Evolutionary conservation across 2,797 vertebrate genomes (phyloP).

Genomic region (Gymnoscopelus microlampas): DNA sequence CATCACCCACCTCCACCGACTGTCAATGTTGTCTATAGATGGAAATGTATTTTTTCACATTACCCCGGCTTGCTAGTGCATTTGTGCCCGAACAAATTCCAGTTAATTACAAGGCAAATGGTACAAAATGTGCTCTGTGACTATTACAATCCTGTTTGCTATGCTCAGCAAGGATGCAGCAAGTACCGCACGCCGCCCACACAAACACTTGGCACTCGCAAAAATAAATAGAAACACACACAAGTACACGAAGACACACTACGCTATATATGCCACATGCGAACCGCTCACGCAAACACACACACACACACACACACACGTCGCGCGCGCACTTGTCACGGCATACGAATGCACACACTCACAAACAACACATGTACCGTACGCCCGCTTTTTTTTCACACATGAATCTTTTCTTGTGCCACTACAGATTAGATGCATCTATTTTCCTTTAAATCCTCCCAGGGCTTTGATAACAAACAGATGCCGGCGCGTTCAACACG

Average conservation of each 20-base stretch:
- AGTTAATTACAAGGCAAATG: slow-evolving; percentile 83
- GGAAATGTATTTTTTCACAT: slow-evolving; percentile 57
- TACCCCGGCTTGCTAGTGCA: slow-evolving; percentile 66
- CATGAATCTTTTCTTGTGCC: slow-evolving; percentile 19
- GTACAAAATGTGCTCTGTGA: slow-evolving; percentile 80
- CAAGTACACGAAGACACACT: slow-evolving; percentile 50
- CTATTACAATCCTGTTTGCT: slow-evolving; percentile 81
- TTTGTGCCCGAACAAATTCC: slow-evolving; percentile 83
- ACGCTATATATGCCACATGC: slow-evolving; percentile 28
- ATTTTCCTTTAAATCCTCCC: slow-evolving; percentile 45
- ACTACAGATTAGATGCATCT: slow-evolving; percentile 51
- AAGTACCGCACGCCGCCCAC: slow-evolving; percentile 76
- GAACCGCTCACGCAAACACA: slow-evolving; percentile 11
- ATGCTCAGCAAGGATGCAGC: slow-evolving; percentile 75
- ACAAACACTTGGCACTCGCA: slow-evolving; percentile 51
- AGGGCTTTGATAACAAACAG: slow-evolving; percentile 42
- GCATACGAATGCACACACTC: neutral
- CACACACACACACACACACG: slow-evolving; percentile 34
- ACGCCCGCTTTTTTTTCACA: neutral
- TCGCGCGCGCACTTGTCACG: slow-evolving; percentile 18
- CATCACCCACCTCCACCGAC: slow-evolving; percentile 32
- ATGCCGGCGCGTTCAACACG: slow-evolving; percentile 59
- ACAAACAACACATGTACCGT: neutral
- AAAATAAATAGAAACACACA: slow-evolving; percentile 56
- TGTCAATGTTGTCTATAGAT: slow-evolving; percentile 72